Percentiles rank a stretch among this genome's conserved stretches.
Conservation (phyloP, 2,797 vertebrate species). For the Phoebastria nigripes region DNA sequence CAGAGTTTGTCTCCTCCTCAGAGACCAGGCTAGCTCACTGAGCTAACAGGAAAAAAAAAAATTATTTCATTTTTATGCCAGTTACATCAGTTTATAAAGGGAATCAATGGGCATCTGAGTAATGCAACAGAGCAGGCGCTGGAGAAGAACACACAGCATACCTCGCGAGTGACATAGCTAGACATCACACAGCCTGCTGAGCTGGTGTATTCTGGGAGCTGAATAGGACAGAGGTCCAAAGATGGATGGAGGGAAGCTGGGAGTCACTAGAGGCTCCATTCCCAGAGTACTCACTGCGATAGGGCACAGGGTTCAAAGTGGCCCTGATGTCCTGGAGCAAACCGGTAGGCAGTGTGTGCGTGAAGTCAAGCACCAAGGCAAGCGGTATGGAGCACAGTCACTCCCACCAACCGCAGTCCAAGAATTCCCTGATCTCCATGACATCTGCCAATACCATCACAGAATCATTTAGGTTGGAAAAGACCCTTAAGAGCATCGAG, state of each 20-base stretch:
- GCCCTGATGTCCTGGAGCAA: neutral
- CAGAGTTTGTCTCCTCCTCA: neutral
- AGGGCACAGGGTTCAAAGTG: neutral
- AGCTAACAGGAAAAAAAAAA: neutral
- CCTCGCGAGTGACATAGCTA: accelerated
- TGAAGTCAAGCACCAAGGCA: neutral
- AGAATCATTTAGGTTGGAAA: neutral
- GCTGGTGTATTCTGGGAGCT: neutral
- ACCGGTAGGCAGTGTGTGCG: neutral
- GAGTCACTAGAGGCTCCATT: neutral
- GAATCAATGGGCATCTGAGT: neutral
- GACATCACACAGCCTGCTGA: neutral
- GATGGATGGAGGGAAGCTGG: neutral
- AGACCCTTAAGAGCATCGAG: neutral
- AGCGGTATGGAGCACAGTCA: neutral
- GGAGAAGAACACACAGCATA: neutral
- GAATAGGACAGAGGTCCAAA: neutral
- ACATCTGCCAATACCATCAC: neutral
- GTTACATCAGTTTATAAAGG: neutral
- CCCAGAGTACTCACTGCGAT: neutral
- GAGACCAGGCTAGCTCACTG: neutral
- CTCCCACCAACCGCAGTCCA: neutral
- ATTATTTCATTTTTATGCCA: neutral
- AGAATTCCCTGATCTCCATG: neutral
- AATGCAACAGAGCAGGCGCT: neutral